Evolutionary conservation across 2,888 invertebrate species (phyloP), one percentile per base, ranked within the genome.

Genomic region (Yponomeuta evonymella): DNA sequence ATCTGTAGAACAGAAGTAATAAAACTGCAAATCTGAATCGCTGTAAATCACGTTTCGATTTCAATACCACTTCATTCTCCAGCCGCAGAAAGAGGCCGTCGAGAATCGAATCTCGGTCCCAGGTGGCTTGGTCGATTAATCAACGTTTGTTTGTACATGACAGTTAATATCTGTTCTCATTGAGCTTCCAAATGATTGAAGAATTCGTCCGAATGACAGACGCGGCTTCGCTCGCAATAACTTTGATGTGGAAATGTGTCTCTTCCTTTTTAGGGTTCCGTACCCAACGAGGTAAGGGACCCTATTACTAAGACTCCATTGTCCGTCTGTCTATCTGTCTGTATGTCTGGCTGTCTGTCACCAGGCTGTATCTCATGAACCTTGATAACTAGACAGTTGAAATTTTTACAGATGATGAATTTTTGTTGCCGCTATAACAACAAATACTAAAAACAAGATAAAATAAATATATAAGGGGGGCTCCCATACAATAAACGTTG

Each of bases 151-250:
- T 51, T 51, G 51, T 15, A 58, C 51, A 58, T 58, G 51, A 58
- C 51, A 58, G 51, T 58, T 58, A 58, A 58, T 58, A 58, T 58
- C 51, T 58, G 51, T 15, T 58, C 51, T 58, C 51, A 58, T 58
- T 58, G 51, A 58, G 51, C 51, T 58, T 8, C 51, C 51, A 58
- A 58, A 58, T 58, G 51, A 58, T 58, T 58, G 15, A 58, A 58
- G 51, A 58, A 58, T 58, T 58, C 51, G 15, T 58, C 15, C 15
- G 51, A 58, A 58, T 15, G 51, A 58, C 51, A 58, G 51, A 58
- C 51, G 51, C 51, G 15, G 15, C 51, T 58, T 58, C 51, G 15
- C 1, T 58, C 4, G 51, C 51, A 58, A 58, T 58, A 5, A 2
- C 15, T 58, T 51, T 58, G 51, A 58, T 58, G 51, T 58, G 15